Evolutionary conservation across 2,888 invertebrate genomes (phyloP).

Genomic region (Leucophenga maculata): DNA sequence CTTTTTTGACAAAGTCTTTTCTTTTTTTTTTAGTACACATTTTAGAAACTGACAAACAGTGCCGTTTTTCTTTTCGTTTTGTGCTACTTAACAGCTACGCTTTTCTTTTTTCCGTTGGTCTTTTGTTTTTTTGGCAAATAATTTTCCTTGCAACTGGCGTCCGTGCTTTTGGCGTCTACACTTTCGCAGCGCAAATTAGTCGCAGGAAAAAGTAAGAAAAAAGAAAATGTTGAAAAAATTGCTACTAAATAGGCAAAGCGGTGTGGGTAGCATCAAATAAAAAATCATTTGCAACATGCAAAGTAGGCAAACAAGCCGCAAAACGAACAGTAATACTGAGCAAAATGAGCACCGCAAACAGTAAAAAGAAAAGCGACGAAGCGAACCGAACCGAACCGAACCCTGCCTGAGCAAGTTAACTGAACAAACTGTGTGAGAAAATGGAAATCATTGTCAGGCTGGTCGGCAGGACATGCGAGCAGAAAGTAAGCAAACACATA

Average conservation of each 20-base stretch:
- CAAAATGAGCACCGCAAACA: conserved; percentile 23
- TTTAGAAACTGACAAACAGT: neutral
- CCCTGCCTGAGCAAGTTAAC: no score
- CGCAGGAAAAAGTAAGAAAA: conserved; percentile 53
- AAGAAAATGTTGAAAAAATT: conserved; percentile 3
- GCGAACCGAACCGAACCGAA: conserved; percentile 23
- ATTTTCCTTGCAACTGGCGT: conserved; percentile 41
- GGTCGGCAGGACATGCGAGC: conserved; percentile 14
- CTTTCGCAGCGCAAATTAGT: conserved; percentile 60
- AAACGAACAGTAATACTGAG: conserved; percentile 43
- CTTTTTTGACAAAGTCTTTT: conserved; percentile 13
- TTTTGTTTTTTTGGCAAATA: conserved; percentile 15
- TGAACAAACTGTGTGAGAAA: no score
- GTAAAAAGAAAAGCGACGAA: conserved; percentile 24
- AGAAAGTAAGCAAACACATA: conserved; percentile 28
- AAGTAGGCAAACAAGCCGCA: conserved; percentile 37
- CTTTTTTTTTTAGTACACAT: neutral
- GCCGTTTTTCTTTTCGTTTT: conserved; percentile 13
- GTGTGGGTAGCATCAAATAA: neutral
- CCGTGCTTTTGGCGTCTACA: conserved; percentile 39
- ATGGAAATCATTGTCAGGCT: neutral
- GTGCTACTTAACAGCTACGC: neutral
- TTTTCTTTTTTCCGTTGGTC: conserved; percentile 40
- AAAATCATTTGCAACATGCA: conserved; percentile 62
- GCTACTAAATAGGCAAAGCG: neutral